These are phyloP conservation scores for Bufo bufo DNA, from an alignment of 2,113 vertebrate genomes.

Conservation along the genomic window DNA sequence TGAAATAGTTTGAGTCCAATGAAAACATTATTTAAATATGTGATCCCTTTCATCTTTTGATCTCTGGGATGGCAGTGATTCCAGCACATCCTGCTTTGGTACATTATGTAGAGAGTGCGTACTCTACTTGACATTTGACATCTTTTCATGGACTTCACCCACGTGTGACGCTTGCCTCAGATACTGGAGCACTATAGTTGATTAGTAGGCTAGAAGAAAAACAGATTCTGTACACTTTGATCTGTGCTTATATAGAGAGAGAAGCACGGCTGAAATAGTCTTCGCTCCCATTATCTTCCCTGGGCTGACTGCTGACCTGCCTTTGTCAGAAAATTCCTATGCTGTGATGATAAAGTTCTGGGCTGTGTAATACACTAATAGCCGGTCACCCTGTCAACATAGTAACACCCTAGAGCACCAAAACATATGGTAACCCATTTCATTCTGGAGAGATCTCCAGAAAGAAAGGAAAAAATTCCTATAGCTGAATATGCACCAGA, in stretches of 20 bases:
- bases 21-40: constrained; percentile 1
- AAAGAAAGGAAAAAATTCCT: too few species aligned
- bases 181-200: constrained; percentile 45
- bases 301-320: constrained; percentile 48
- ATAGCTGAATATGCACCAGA: too few species aligned
- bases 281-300: constrained; percentile 44
- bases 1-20: background rate
- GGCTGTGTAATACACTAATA: constrained; percentile 40
- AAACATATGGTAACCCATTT: constrained; percentile 6
- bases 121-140: constrained; percentile 53
- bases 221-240: constrained; percentile 51
- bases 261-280: constrained; percentile 13
- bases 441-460: background rate
- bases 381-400: constrained; percentile 48
- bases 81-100: background rate
- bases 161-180: constrained; percentile 44
- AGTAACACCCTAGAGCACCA: constrained; percentile 33
- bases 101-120: constrained; percentile 32
- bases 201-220: constrained; percentile 51
- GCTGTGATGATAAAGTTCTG: constrained; percentile 47
- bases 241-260: constrained; percentile 40
- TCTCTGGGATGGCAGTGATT: background rate
- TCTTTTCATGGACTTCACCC: constrained; percentile 44
- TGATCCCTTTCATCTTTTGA: background rate
- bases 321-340: constrained; percentile 56